Conservation (phyloP, 2,888 invertebrate species). For the Ophioninae sp. region DNA sequence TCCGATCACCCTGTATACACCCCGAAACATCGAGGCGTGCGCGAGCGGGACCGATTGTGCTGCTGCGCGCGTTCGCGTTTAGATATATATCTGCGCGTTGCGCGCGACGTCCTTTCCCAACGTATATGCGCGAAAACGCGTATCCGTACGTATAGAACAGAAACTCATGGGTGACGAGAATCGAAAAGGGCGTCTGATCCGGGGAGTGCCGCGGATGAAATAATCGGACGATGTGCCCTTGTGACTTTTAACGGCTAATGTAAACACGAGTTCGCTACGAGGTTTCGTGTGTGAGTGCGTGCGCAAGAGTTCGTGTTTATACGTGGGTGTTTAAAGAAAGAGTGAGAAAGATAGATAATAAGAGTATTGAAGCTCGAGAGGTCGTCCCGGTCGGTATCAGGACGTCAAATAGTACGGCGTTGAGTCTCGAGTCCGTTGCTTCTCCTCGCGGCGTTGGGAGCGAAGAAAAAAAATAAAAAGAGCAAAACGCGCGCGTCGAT, state of each 20-base stretch:
- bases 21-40: slow-evolving; percentile 32
- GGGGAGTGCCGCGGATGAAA: neutral
- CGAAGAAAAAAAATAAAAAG: slow-evolving; percentile 2
- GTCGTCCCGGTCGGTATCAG: slow-evolving; percentile 41
- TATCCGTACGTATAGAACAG: neutral
- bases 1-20: slow-evolving; percentile 1
- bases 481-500: slow-evolving; percentile 14
- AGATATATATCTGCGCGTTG: slow-evolving; percentile 54
- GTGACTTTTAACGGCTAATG: neutral
- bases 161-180: neutral
- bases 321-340: neutral
- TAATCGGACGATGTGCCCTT: neutral
- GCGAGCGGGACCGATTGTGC: slow-evolving; percentile 25
- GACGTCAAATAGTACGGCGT: slow-evolving; percentile 52
- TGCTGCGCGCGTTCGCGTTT: slow-evolving; percentile 52
- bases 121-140: neutral
- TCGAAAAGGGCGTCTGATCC: slow-evolving; percentile 8
- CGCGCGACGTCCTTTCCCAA: slow-evolving; percentile 2
- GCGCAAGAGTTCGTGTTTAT: neutral
- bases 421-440: slow-evolving; percentile 54
- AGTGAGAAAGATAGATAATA: neutral
- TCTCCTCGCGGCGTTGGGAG: slow-evolving; percentile 11
- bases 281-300: neutral
- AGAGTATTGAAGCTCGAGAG: slow-evolving; percentile 23
- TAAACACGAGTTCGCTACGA: neutral